Conservation (phyloP, 2,797 vertebrate species). For the Leucoraja ocellata region DNA sequence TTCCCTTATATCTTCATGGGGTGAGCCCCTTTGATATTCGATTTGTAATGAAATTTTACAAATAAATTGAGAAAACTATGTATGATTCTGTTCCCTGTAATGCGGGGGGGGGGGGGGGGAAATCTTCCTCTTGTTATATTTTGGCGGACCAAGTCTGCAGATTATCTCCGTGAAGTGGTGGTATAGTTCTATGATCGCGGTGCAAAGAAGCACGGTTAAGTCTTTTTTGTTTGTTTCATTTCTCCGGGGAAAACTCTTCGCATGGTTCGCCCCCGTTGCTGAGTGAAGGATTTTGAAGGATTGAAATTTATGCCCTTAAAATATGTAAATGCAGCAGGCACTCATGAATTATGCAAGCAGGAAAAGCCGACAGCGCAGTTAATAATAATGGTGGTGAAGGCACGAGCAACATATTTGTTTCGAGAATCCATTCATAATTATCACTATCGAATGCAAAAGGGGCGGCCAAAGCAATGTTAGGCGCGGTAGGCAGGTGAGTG, state of each 20-base stretch:
- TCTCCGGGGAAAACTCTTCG: not conserved
- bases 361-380: constrained; percentile 1
- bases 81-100: not conserved
- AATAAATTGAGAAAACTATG: not conserved
- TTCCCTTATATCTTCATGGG: not conserved
- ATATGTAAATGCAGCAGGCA: constrained; percentile 32
- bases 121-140: not conserved
- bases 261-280: not conserved
- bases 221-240: not conserved
- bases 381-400: not conserved
- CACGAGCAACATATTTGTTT: not conserved
- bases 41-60: constrained; percentile 1
- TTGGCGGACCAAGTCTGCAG: not conserved
- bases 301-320: constrained; percentile 29
- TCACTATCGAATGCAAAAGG: not conserved
- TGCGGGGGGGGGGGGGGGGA: not conserved
- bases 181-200: not conserved
- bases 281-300: not conserved
- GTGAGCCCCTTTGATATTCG: not conserved
- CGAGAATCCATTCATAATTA: not conserved
- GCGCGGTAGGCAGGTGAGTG: not conserved
- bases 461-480: not conserved
- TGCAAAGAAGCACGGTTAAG: not conserved
- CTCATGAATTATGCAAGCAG: constrained; percentile 32
- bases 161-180: not conserved